phyloP scores from a whole-genome alignment of 2,797 vertebrate species.

The Parauchenoglanis ngamensis region DNA sequence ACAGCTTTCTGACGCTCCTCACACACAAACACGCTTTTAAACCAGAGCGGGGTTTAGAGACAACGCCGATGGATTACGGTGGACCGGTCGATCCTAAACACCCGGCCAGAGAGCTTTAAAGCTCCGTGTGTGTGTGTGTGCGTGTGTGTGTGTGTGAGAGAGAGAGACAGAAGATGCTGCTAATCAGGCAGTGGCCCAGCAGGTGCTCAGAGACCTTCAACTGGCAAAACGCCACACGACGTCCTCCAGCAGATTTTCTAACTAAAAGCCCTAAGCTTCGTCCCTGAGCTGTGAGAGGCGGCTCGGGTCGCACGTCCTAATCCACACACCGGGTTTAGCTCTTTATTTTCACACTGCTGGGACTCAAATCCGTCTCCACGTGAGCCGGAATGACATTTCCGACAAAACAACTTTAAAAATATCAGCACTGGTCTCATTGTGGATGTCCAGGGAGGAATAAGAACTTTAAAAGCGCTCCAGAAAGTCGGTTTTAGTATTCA shows the following conservation, averaged over 20 bases:
- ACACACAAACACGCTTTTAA: background rate
- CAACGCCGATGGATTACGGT: conserved; percentile 40
- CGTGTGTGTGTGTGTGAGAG: background rate
- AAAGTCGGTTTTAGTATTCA: background rate
- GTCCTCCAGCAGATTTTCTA: conserved; percentile 22
- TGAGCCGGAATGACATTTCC: background rate
- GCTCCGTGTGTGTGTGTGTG: background rate
- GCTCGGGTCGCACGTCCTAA: conserved; percentile 26
- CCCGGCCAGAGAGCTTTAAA: conserved; percentile 34
- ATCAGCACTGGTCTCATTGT: background rate
- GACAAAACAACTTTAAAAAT: background rate
- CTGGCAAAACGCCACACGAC: conserved; percentile 6
- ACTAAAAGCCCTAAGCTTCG: background rate
- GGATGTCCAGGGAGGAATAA: background rate
- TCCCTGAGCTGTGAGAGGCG: conserved; percentile 1
- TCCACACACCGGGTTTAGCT: conserved; percentile 6
- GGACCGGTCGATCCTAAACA: conserved; percentile 45
- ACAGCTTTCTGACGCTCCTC: background rate
- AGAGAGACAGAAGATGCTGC: conserved; percentile 32
- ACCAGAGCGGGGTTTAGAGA: background rate
- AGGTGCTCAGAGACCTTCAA: background rate
- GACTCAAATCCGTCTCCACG: background rate
- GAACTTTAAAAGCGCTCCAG: background rate
- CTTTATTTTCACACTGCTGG: conserved; percentile 10
- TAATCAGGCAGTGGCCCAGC: conserved; percentile 42